Evolutionary conservation across 2,113 vertebrate genomes (phyloP).

Genomic region (Seriola quinqueradiata): DNA sequence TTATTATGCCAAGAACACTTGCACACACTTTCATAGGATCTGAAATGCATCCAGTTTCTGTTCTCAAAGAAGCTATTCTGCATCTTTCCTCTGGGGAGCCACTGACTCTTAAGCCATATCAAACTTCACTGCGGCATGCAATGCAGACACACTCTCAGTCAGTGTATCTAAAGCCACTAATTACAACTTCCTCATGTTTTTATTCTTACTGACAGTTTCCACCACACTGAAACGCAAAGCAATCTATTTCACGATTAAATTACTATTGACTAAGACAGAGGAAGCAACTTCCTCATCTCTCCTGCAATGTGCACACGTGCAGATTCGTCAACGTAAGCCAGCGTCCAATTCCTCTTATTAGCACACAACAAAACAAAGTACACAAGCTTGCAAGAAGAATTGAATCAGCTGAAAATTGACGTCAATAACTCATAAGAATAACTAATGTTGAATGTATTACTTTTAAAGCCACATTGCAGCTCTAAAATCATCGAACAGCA

Average conservation of each 20-base stretch:
- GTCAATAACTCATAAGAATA: background rate
- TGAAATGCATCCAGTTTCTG: slow-evolving; percentile 51
- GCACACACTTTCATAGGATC: background rate
- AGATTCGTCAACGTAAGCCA: background rate
- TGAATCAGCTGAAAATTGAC: background rate
- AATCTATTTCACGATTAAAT: slow-evolving; percentile 35
- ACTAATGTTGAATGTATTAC: background rate
- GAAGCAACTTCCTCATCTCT: slow-evolving; percentile 56
- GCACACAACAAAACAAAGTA: background rate
- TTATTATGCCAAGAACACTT: slow-evolving; percentile 36
- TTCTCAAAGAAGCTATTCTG: slow-evolving; percentile 44
- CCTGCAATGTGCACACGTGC: slow-evolving; percentile 2
- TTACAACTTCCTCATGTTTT: slow-evolving; percentile 58
- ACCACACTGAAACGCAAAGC: slow-evolving; percentile 25
- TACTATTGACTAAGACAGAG: slow-evolving; percentile 40
- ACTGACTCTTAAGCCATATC: slow-evolving; percentile 39
- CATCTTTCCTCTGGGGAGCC: slow-evolving; percentile 31
- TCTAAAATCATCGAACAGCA: background rate
- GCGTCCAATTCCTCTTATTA: slow-evolving; percentile 28
- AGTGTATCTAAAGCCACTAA: slow-evolving; percentile 45
- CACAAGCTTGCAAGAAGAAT: background rate
- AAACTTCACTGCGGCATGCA: slow-evolving; percentile 29
- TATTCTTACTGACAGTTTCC: slow-evolving; percentile 47
- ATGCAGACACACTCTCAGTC: slow-evolving; percentile 23
- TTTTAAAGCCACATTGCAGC: background rate